Evolutionary conservation across 2,888 invertebrate genomes (phyloP).

Genomic region (Acrobasis repandana): DNA sequence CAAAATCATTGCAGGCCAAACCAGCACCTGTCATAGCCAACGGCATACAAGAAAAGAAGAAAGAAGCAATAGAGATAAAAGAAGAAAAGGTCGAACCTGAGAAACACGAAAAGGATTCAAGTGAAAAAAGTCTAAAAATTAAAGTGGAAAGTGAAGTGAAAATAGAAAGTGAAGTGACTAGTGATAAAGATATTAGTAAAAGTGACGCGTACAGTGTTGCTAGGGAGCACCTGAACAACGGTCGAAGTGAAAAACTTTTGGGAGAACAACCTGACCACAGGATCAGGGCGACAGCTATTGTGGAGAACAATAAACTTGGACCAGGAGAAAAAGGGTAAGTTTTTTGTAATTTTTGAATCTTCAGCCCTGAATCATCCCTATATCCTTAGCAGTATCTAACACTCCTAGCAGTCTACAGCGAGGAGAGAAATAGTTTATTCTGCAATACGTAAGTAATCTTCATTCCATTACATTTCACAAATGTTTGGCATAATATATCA

Average conservation of each 20-base stretch:
- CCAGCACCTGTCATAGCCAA: constrained; percentile 74
- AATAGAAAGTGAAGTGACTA: constrained; percentile 61
- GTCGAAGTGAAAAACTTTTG: constrained; percentile 88
- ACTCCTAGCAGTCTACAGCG: no score
- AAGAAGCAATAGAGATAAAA: constrained; percentile 43
- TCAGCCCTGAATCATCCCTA: background rate
- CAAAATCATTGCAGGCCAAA: constrained; percentile 74
- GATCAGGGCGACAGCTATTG: constrained; percentile 83
- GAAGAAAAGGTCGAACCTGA: constrained; percentile 62
- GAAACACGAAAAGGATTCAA: constrained; percentile 70
- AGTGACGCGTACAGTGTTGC: constrained; percentile 73
- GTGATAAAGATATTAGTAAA: constrained; percentile 74
- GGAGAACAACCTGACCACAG: constrained; percentile 85
- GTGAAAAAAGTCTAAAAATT: constrained; percentile 68
- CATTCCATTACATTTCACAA: background rate
- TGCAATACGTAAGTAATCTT: no score
- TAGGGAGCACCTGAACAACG: constrained; percentile 83
- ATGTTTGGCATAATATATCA: no score
- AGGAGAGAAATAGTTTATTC: no score
- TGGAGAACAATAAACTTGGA: constrained; percentile 83
- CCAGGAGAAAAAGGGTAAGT: constrained; percentile 84
- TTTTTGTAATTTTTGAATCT: constrained; percentile 11
- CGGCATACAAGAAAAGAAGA: constrained; percentile 58
- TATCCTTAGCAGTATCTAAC: background rate
- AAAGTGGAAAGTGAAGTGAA: constrained; percentile 57